Evolutionary conservation across 2,888 invertebrate genomes (phyloP), one percentile per base, ranked within the genome.

Genomic region (Bugulina stolonifera): DNA sequence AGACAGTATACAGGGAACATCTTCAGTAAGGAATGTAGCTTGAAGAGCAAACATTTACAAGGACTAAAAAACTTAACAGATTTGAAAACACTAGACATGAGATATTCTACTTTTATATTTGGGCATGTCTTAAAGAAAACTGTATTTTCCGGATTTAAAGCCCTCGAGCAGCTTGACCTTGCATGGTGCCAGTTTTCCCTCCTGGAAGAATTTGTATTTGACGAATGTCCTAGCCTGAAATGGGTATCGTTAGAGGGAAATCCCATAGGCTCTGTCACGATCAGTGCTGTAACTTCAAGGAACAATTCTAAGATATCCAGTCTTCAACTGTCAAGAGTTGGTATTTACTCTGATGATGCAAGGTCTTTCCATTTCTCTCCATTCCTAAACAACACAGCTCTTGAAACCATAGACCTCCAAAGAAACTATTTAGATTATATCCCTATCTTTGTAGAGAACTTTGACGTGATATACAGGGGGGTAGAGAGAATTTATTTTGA

Each of bases 201-300:
- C 5, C 25, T 64, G 1, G 64, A 32, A 32, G 32, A 64, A 10
- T 32, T 2, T 64, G 64, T 27, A 32, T 64, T 64, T 32, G 64
- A 64, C 27, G 64, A 32, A 5, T 64, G 64, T 64, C 64, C 27
- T 29, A 64, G 32, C 10, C n/a, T 64, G 34, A 64, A 27, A 10
- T 29, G 2, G 2, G 14, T 64, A 14, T 27, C 29, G 5, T 32
- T 64, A 10, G 34, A 64, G 25, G 64, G 64, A 29, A 64, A 64
- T 32, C 34, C 64, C 10, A 14, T 64, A 27, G 32, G 64, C 5
- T 29, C 5, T 32, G 5, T 10, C 5, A 10, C 64, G n/a, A 32
- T 64, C 34, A 64, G 32, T 2, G 22, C 27, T 10, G 10, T 64
- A 5, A 27, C 5, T 18, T 25, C 14, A 29, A 14, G n/a, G 32